Percentiles rank a stretch among this genome's conserved stretches.
These are phyloP conservation scores for Rhizoglyphus robini DNA, from an alignment of 1,140 invertebrate species.

Conservation along the genomic window DNA sequence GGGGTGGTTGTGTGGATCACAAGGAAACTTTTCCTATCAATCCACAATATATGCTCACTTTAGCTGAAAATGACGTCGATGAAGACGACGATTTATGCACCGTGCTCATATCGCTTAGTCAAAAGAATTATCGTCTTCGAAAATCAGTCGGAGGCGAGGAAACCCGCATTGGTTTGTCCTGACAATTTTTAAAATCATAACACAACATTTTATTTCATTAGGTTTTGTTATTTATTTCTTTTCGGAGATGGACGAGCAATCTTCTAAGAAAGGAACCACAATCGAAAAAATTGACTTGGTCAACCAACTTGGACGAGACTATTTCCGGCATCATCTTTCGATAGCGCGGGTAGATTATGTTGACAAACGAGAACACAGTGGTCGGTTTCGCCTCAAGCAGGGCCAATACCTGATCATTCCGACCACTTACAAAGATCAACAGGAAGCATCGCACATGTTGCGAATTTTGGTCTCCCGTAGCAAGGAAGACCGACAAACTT, in stretches of 20 bases:
- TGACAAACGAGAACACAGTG: background rate
- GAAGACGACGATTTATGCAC: background rate
- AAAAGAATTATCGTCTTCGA: background rate
- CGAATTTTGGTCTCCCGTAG: background rate
- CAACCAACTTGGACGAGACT: background rate
- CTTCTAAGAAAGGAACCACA: background rate
- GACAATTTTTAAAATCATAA: background rate
- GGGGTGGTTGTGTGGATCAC: slow-evolving; percentile 91
- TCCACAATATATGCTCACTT: slow-evolving; percentile 72
- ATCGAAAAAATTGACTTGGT: too few relatives aligned
- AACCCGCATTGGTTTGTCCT: slow-evolving; percentile 1
- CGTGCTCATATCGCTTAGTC: background rate
- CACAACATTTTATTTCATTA: background rate
- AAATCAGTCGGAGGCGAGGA: background rate
- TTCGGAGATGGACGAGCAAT: background rate
- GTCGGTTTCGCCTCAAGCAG: background rate
- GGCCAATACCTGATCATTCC: background rate
- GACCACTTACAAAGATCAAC: background rate
- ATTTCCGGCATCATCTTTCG: background rate
- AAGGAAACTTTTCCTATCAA: slow-evolving; percentile 84
- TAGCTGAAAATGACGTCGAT: background rate
- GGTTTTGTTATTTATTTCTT: background rate
- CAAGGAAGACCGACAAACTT: background rate
- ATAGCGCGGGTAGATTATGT: background rate
- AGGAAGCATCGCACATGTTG: background rate